A percentile compares a stretch with the other conserved stretches of the same genome.
These are phyloP conservation scores for Eupelmus urozonus DNA, from an alignment of 2,888 invertebrate species.

Conservation along the genomic window DNA sequence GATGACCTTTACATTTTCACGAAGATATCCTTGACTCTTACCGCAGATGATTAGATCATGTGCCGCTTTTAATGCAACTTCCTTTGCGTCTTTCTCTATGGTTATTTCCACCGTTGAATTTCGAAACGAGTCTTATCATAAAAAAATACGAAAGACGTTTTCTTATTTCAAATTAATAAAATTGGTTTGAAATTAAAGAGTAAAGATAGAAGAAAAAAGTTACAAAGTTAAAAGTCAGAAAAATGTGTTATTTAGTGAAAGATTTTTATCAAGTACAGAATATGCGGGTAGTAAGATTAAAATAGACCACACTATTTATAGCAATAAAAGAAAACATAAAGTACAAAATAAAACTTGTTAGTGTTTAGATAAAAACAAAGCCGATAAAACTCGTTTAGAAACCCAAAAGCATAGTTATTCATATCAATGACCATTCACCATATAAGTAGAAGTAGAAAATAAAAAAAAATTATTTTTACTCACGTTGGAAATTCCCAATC, in stretches of 20 bases:
- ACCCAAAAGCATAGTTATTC: background rate
- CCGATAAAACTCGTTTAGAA: conserved; percentile 20
- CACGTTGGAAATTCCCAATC: conserved; percentile 78
- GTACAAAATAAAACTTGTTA: too few species aligned
- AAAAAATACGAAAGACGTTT: too few species aligned
- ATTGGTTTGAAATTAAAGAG: too few species aligned
- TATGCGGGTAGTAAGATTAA: too few species aligned
- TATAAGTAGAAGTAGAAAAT: too few species aligned
- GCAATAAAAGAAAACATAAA: too few species aligned
- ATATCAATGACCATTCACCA: too few species aligned
- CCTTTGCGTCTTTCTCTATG: conserved; percentile 61
- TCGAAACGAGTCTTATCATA: conserved; percentile 31
- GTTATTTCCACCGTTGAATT: conserved; percentile 49
- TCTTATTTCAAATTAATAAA: background rate
- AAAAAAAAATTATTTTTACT: conserved; percentile 17
- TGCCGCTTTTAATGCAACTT: conserved; percentile 66
- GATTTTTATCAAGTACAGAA: too few species aligned
- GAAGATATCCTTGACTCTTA: conserved; percentile 63
- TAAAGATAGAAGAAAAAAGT: too few species aligned
- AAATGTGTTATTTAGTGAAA: background rate
- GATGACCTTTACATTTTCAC: conserved; percentile 66
- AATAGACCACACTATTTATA: too few species aligned
- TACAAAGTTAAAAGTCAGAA: too few species aligned
- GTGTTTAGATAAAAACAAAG: background rate
- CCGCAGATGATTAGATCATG: conserved; percentile 69